Percentiles rank a stretch among this genome's conserved stretches.
These are phyloP conservation scores for Onychorhynchus coronatus DNA, from an alignment of 2,113 vertebrate species.

Conservation along the genomic window DNA sequence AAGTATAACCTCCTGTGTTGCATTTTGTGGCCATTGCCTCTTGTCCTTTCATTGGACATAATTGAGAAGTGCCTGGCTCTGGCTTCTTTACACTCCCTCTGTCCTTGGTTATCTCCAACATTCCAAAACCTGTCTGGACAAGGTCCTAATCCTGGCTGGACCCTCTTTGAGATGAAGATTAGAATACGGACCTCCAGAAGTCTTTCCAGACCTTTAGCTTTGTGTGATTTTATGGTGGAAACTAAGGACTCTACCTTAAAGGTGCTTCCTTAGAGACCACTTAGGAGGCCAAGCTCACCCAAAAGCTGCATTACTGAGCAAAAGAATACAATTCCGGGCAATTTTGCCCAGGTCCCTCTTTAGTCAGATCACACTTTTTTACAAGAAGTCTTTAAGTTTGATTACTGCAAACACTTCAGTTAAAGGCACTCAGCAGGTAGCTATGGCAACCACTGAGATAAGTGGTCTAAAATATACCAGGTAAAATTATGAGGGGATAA, in stretches of 20 bases:
- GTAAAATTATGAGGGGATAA: constrained; percentile 60
- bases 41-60: not conserved
- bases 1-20: not conserved
- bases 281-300: not conserved
- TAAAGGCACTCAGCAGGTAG: constrained; percentile 52
- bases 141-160: not conserved
- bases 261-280: not conserved
- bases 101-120: not conserved
- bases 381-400: constrained; percentile 42
- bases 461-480: constrained; percentile 51
- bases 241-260: not conserved
- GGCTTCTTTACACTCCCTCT: not conserved
- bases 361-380: not conserved
- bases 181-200: not conserved
- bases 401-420: constrained; percentile 54
- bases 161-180: not conserved
- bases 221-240: not conserved
- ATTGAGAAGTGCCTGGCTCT: not conserved
- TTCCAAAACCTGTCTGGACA: not conserved
- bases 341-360: constrained; percentile 9
- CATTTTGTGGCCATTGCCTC: not conserved
- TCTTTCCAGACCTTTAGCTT: not conserved
- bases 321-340: not conserved
- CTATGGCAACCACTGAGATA: constrained; percentile 54
- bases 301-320: not conserved